These are phyloP conservation scores for Physella acuta DNA, from an alignment of 1,140 invertebrate genomes.

Conservation along the genomic window DNA sequence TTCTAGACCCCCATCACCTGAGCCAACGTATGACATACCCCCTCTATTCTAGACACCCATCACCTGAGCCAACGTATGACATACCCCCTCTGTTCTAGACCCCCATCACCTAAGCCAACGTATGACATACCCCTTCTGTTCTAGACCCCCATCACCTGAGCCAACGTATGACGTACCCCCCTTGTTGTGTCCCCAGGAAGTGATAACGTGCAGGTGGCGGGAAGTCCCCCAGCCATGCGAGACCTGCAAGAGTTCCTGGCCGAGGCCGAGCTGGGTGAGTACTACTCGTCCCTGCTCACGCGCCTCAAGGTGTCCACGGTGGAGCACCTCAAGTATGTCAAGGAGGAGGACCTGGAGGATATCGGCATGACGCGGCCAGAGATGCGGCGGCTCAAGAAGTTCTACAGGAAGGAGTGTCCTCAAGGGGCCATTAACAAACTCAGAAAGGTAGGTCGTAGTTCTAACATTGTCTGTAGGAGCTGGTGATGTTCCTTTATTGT, in stretches of 20 bases:
- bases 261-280: constrained; percentile 87
- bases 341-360: constrained; percentile 84
- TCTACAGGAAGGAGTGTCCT: constrained; percentile 84
- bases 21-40: too few relatives aligned
- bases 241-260: constrained; percentile 87
- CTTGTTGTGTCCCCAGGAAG: constrained; percentile 9
- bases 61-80: too few relatives aligned
- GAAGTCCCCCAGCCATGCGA: constrained; percentile 37
- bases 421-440: constrained; percentile 70
- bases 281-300: constrained; percentile 74
- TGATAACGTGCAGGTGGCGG: constrained; percentile 1
- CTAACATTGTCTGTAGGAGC: too few relatives aligned
- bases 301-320: constrained; percentile 68
- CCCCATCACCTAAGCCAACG: too few relatives aligned
- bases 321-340: constrained; percentile 95
- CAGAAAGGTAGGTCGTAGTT: constrained; percentile 49
- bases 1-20: too few relatives aligned
- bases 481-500: too few relatives aligned
- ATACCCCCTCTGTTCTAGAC: too few relatives aligned
- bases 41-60: too few relatives aligned
- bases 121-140: too few relatives aligned
- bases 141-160: too few relatives aligned
- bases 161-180: too few relatives aligned
- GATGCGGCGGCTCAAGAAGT: constrained; percentile 87
- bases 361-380: constrained; percentile 96